Evolutionary conservation across 2,888 invertebrate species (phyloP), one percentile per base, ranked within the genome.

Genomic region (Eugnorisma glareosa): DNA sequence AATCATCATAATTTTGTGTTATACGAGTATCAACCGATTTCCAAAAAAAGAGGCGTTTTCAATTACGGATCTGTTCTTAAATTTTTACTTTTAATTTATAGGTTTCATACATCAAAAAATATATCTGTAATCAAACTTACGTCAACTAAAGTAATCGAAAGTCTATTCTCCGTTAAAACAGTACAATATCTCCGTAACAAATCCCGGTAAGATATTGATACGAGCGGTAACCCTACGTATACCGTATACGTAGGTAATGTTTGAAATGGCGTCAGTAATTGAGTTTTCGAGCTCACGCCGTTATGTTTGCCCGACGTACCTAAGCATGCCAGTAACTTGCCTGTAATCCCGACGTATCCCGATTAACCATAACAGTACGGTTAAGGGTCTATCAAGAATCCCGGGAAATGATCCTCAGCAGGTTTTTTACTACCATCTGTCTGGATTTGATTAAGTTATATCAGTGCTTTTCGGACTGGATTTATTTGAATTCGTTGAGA

Each of bases 191-290:
- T 35, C 21, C 2, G 48, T 69, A 28, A 70, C 59, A 71, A 77
- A 76, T 71, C 48, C 77, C 48, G 37, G 35, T 69, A 73, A 67
- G 51, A 84, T 81, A 84, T 86, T 77, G 70, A 75, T 67, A 69
- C 57, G 64, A 1, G 48, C 59, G 78, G 67, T 77, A 84, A 67
- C 85, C 85, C 83, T 87, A 79, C 67, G 45, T 81, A 75, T 75
- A 72, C 31, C 31, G 70, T 78, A 73, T 79, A 77, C 35, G 76
- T 81, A 81, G 82, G 83, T 88, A 86, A 86, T 87, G 86, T 89
- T 89, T 86, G 88, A 89, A 88, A 90, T 86, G 89, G 86, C 89
- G 88, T 84, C 85, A 84, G 89, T 92, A 93, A 93, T 93, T 92
- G 91, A 92, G 91, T 92, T 92, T 92, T 88, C 84, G 86, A 91